Percentiles rank a stretch among this genome's conserved stretches.
These are phyloP conservation scores for Acridotheres tristis DNA, from an alignment of 2,797 vertebrate species.

Conservation along the genomic window DNA sequence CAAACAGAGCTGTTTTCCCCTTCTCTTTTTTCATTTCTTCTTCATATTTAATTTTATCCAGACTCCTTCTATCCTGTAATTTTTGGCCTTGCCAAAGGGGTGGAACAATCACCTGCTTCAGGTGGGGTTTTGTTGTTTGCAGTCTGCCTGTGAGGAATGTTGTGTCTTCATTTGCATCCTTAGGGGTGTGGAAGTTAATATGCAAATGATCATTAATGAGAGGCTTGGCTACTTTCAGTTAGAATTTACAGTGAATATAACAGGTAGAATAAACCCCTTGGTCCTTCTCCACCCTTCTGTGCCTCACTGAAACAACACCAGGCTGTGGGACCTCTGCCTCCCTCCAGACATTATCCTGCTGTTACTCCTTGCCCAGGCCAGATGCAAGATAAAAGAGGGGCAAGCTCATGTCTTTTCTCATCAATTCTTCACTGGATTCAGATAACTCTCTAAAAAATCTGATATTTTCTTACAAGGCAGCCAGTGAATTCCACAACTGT, in stretches of 20 bases:
- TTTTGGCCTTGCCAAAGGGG: not conserved
- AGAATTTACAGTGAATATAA: not conserved
- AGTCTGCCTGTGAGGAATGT: accelerated
- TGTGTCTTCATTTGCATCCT: not conserved
- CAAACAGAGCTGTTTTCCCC: not conserved
- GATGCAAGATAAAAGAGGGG: not conserved
- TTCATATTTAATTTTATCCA: not conserved
- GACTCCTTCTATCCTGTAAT: not conserved
- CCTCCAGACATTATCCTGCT: not conserved
- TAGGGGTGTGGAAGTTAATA: not conserved
- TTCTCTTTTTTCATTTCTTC: no score
- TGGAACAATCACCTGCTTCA: accelerated
- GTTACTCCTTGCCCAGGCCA: not conserved
- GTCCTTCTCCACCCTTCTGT: not conserved
- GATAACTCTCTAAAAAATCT: not conserved
- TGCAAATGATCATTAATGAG: not conserved
- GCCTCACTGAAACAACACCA: not conserved
- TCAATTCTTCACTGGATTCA: not conserved
- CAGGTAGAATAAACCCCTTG: not conserved
- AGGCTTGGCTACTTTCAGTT: not conserved
- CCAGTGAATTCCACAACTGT: accelerated
- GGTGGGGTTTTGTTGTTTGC: not conserved
- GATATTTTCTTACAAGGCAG: not conserved
- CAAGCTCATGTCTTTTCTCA: not conserved
- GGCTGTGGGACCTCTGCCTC: not conserved